Percentiles rank a stretch among this genome's conserved stretches.
phyloP scores from a whole-genome alignment of 2,113 vertebrate genomes.

The Serinus canaria region DNA sequence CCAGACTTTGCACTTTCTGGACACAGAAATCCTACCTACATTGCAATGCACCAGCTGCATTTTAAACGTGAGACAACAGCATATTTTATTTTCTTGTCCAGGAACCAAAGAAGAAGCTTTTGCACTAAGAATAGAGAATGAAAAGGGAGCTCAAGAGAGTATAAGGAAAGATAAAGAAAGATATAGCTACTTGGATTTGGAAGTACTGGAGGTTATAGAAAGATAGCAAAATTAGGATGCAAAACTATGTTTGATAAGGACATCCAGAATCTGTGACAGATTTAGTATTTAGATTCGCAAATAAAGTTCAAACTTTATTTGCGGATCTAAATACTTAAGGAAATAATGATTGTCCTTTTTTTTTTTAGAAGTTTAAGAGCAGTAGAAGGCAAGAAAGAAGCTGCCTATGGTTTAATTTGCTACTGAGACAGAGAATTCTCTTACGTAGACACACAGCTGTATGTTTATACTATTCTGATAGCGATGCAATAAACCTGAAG shows the following conservation, averaged over 20 bases:
- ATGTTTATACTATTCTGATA: background rate
- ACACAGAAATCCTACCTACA: background rate
- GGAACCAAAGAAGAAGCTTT: background rate
- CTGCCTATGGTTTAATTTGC: background rate
- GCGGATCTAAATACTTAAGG: no score
- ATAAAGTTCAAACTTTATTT: background rate
- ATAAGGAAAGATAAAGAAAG: background rate
- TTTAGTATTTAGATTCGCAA: background rate
- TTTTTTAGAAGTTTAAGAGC: background rate
- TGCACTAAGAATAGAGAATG: background rate
- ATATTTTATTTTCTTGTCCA: background rate
- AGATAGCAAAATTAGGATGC: background rate
- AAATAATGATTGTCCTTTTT: background rate
- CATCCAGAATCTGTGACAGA: background rate
- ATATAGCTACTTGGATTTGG: background rate
- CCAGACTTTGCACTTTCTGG: background rate
- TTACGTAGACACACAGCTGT: background rate
- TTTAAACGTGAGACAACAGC: background rate
- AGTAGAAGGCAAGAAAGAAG: background rate
- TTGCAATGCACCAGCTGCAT: accelerated
- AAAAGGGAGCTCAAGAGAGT: background rate
- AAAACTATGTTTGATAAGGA: background rate
- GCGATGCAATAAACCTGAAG: background rate
- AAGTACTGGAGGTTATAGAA: background rate
- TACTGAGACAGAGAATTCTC: background rate